A percentile compares a stretch with the other conserved stretches of the same genome.
phyloP scores from a whole-genome alignment of 2,113 vertebrate genomes.

The Ptychochromis oligacanthus region DNA sequence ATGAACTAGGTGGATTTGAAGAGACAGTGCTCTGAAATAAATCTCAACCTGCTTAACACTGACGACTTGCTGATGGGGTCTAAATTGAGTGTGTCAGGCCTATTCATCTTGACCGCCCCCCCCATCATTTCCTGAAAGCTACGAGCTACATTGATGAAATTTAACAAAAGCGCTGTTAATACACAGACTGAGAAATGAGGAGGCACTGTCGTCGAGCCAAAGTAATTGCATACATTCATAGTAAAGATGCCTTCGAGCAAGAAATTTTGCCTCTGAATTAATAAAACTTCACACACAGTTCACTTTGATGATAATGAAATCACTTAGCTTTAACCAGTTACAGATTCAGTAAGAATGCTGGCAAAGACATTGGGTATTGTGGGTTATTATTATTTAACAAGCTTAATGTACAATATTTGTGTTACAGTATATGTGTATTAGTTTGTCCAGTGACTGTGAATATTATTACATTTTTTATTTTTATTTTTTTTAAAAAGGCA shows the following conservation, averaged over 20 bases:
- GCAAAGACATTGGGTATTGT: background rate
- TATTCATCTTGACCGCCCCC: slow-evolving; percentile 63
- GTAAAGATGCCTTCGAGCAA: slow-evolving; percentile 24
- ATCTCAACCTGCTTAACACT: slow-evolving; percentile 54
- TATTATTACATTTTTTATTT: too few relatives aligned
- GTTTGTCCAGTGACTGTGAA: background rate
- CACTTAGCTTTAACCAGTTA: slow-evolving; percentile 14
- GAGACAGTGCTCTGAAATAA: slow-evolving; percentile 50
- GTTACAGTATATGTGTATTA: background rate
- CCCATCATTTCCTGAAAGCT: slow-evolving; percentile 52
- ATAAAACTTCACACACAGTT: slow-evolving; percentile 15
- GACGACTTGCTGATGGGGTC: slow-evolving; percentile 53
- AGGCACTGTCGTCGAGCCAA: slow-evolving; percentile 18
- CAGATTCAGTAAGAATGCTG: background rate
- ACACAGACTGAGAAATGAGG: slow-evolving; percentile 49
- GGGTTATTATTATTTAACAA: background rate
- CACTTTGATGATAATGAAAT: slow-evolving; percentile 26
- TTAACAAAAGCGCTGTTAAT: slow-evolving; percentile 63
- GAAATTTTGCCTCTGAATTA: slow-evolving; percentile 35
- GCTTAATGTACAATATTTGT: background rate
- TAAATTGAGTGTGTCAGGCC: slow-evolving; percentile 63
- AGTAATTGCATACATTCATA: slow-evolving; percentile 49
- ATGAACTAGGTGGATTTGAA: slow-evolving; percentile 41
- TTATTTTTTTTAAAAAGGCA: too few relatives aligned
- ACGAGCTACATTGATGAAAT: slow-evolving; percentile 62